These are phyloP conservation scores for Dasyprocta punctata DNA, from an alignment of 2,113 vertebrate species.

Conservation along the genomic window DNA sequence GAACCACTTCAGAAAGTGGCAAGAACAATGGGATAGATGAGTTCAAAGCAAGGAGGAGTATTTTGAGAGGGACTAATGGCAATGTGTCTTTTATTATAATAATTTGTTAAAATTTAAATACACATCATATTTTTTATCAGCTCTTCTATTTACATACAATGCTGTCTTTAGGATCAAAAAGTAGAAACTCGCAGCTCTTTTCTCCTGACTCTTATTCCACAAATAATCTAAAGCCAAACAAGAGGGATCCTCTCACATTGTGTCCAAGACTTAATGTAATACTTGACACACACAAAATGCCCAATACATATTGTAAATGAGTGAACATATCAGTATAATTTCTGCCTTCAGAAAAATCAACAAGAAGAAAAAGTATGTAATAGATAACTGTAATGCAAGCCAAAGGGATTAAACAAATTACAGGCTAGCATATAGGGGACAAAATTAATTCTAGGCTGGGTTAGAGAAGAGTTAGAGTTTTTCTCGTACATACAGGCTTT, in stretches of 20 bases:
- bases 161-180: not conserved
- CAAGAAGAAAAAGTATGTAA: not conserved
- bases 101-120: not conserved
- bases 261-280: constrained; percentile 7
- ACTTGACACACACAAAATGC: not conserved
- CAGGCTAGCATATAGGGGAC: not conserved
- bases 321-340: not conserved
- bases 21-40: not conserved
- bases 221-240: not conserved
- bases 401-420: constrained; percentile 68
- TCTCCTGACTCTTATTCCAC: not conserved
- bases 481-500: constrained; percentile 54
- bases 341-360: constrained; percentile 35
- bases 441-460: constrained; percentile 62
- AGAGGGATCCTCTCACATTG: not conserved
- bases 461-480: constrained; percentile 46
- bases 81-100: not conserved
- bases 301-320: not conserved
- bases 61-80: not conserved
- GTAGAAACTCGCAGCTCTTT: not conserved
- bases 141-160: not conserved
- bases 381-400: constrained; percentile 22
- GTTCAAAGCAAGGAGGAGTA: not conserved
- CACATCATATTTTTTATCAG: not conserved
- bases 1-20: not conserved